Percentiles rank a stretch among this genome's conserved stretches.
Conservation (phyloP, 2,888 invertebrate species). For the Ornithoptera alexandrae region DNA sequence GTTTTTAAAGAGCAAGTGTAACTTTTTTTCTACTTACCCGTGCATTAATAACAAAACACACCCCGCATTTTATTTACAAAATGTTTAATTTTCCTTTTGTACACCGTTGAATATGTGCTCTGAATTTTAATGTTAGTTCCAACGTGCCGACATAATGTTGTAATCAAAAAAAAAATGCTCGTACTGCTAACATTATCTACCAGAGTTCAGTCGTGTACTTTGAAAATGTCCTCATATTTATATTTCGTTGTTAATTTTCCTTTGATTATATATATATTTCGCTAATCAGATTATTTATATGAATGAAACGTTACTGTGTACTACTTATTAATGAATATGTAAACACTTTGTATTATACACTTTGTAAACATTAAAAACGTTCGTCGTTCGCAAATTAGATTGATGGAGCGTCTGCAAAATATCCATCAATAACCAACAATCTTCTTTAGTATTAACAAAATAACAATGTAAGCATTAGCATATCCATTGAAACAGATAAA, state of each 20-base stretch:
- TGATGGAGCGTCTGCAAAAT: too few species aligned
- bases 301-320: too few species aligned
- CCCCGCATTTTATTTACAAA: slow-evolving; percentile 14
- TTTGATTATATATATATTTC: neutral
- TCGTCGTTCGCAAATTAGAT: too few species aligned
- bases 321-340: too few species aligned
- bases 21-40: neutral
- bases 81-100: slow-evolving; percentile 24
- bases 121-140: slow-evolving; percentile 22
- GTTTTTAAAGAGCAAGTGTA: too few species aligned
- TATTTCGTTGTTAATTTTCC: neutral
- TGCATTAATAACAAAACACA: slow-evolving; percentile 13
- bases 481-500: slow-evolving; percentile 10
- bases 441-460: too few species aligned
- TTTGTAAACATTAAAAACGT: too few species aligned
- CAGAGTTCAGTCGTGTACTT: slow-evolving; percentile 8
- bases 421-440: too few species aligned
- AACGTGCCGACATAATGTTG: slow-evolving; percentile 9
- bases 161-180: slow-evolving; percentile 23
- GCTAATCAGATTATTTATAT: too few species aligned
- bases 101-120: slow-evolving; percentile 7
- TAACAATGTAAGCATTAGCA: slow-evolving; percentile 2
- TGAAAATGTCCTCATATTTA: neutral
- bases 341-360: too few species aligned
- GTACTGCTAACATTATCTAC: slow-evolving; percentile 15